These are phyloP conservation scores for Lasioglossum albipes DNA, from an alignment of 1,140 invertebrate species.

Conservation along the genomic window DNA sequence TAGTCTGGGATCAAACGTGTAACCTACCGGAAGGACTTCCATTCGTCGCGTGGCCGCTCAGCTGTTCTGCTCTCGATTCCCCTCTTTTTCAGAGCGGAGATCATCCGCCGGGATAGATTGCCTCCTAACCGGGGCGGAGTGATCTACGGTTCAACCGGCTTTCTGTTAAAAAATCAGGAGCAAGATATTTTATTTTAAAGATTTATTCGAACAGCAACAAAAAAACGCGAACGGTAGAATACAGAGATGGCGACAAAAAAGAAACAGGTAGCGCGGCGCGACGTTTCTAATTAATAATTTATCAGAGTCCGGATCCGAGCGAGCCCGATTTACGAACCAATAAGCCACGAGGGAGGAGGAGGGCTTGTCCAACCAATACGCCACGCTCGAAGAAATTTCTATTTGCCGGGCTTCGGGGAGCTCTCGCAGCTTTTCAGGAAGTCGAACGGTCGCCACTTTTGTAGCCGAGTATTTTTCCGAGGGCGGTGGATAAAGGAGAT, in stretches of 20 bases:
- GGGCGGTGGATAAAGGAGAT: neutral
- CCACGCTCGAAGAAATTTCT: slow-evolving; percentile 24
- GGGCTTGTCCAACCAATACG: slow-evolving; percentile 6
- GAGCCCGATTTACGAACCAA: neutral
- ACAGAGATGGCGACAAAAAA: too few relatives aligned
- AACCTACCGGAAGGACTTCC: slow-evolving; percentile 4
- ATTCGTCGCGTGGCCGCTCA: neutral
- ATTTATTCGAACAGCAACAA: too few relatives aligned
- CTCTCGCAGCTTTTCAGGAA: neutral
- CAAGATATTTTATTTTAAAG: too few relatives aligned
- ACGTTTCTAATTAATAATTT: neutral
- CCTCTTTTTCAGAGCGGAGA: neutral
- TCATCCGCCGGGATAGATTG: neutral
- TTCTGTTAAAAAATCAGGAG: neutral
- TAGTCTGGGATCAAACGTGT: neutral
- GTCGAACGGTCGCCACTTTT: neutral
- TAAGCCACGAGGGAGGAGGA: neutral
- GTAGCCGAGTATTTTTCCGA: neutral
- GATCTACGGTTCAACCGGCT: neutral
- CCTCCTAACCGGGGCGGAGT: neutral
- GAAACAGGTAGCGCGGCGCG: too few relatives aligned
- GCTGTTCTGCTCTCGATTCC: neutral
- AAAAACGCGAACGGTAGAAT: too few relatives aligned
- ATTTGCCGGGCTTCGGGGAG: slow-evolving; percentile 7
- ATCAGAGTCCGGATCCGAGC: neutral